Evolutionary conservation across 2,888 invertebrate species (phyloP).

Genomic region (Nymphalis c-album): DNA sequence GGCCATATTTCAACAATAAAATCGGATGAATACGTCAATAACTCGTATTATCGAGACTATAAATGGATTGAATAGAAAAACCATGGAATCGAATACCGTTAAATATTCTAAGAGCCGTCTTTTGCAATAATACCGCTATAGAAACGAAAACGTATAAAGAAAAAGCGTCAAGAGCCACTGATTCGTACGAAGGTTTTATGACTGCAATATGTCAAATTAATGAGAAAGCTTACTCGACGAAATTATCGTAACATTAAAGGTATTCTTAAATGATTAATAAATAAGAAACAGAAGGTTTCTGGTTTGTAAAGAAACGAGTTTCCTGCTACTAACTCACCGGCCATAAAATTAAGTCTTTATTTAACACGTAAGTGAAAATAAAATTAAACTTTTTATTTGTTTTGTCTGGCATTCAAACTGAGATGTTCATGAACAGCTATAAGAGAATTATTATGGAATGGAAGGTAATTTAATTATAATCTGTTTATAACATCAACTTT

Average conservation of each 20-base stretch:
- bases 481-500: too few species aligned
- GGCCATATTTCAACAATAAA: constrained; percentile 20
- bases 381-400: constrained; percentile 13
- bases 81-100: constrained; percentile 18
- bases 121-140: constrained; percentile 17
- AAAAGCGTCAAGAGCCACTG: constrained; percentile 23
- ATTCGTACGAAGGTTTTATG: constrained; percentile 23
- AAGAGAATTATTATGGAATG: too few species aligned
- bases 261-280: constrained; percentile 16
- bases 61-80: constrained; percentile 27
- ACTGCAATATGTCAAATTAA: constrained; percentile 20
- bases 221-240: constrained; percentile 10
- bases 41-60: constrained; percentile 19
- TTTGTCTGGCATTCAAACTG: not conserved
- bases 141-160: constrained; percentile 16
- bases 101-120: constrained; percentile 19
- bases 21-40: constrained; percentile 17
- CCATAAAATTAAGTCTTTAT: constrained; percentile 14
- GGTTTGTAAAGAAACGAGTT: constrained; percentile 19
- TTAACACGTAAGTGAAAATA: constrained; percentile 18
- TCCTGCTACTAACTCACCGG: constrained; percentile 4
- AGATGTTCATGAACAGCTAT: not conserved
- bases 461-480: too few species aligned
- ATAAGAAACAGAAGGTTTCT: constrained; percentile 14
- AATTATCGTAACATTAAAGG: constrained; percentile 8